These are phyloP conservation scores for Cetonia aurata DNA, from an alignment of 2,888 invertebrate species.

Conservation along the genomic window DNA sequence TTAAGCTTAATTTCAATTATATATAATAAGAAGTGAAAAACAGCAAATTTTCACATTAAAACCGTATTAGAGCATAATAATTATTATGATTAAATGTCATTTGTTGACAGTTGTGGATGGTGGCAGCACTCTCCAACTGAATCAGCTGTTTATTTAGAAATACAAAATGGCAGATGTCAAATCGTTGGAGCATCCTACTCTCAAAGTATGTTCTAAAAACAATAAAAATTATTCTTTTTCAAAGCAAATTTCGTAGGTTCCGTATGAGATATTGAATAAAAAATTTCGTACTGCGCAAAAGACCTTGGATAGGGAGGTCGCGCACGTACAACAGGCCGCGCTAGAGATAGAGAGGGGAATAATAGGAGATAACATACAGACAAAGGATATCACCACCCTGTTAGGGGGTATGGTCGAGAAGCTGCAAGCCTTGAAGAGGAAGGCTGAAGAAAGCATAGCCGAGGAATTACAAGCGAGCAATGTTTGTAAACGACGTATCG, in stretches of 20 bases:
- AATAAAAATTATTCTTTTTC: not conserved
- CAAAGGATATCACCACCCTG: slow-evolving; percentile 82
- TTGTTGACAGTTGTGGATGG: too few relatives aligned
- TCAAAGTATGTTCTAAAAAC: slow-evolving; percentile 77
- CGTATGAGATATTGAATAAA: slow-evolving; percentile 98
- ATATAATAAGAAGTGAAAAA: too few relatives aligned
- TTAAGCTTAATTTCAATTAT: too few relatives aligned
- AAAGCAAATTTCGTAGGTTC: slow-evolving; percentile 75
- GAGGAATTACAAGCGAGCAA: slow-evolving; percentile 93
- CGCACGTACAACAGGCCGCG: slow-evolving; percentile 86
- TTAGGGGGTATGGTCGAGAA: slow-evolving; percentile 91
- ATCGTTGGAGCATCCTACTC: slow-evolving; percentile 94
- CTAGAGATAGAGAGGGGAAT: slow-evolving; percentile 84
- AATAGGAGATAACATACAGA: slow-evolving; percentile 70
- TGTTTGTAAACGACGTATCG: slow-evolving; percentile 91
- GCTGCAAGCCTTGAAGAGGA: slow-evolving; percentile 89
- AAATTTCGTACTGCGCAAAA: slow-evolving; percentile 96
- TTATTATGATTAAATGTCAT: too few relatives aligned
- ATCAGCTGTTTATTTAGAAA: slow-evolving; percentile 14
- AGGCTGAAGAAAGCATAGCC: slow-evolving; percentile 93
- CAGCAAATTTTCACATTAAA: too few relatives aligned
- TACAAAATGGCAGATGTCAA: slow-evolving; percentile 89
- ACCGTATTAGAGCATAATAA: too few relatives aligned
- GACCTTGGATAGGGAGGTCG: slow-evolving; percentile 91
- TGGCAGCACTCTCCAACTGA: too few relatives aligned